Conservation (phyloP, 2,797 vertebrate species). For the Manis javanica region DNA sequence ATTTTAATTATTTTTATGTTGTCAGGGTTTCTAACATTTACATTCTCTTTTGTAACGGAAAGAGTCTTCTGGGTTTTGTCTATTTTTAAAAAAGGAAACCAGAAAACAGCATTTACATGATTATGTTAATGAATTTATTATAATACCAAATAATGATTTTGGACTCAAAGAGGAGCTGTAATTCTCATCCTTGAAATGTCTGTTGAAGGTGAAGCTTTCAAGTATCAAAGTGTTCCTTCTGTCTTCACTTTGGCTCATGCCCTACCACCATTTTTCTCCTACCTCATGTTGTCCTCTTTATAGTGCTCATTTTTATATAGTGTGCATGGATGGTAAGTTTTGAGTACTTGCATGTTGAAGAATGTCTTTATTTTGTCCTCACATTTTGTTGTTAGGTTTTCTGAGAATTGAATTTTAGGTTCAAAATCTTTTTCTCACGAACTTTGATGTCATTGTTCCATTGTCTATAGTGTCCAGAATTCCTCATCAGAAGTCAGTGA, state of each 20-base stretch:
- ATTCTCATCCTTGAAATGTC: not conserved
- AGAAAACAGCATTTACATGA: not conserved
- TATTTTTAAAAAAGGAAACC: not conserved
- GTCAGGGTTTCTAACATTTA: not conserved
- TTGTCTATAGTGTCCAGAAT: not conserved
- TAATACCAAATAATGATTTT: not conserved
- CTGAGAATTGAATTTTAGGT: not conserved
- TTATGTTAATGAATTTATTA: not conserved
- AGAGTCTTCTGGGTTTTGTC: not conserved
- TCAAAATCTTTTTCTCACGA: not conserved
- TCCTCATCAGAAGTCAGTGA: not conserved
- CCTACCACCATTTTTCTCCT: not conserved
- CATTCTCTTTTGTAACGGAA: not conserved
- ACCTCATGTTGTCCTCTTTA: not conserved
- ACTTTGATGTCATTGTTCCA: not conserved
- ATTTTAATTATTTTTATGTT: not conserved
- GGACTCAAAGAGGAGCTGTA: not conserved
- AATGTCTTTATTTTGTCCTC: not conserved
- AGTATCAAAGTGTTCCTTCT: not conserved
- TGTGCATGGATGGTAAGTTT: not conserved
- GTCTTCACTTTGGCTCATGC: not conserved
- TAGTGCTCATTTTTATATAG: not conserved
- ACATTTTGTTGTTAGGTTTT: not conserved
- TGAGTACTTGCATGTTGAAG: not conserved
- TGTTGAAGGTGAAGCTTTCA: not conserved